Evolutionary conservation across 2,888 invertebrate genomes (phyloP).

Genomic region (Drosophila quinaria): DNA sequence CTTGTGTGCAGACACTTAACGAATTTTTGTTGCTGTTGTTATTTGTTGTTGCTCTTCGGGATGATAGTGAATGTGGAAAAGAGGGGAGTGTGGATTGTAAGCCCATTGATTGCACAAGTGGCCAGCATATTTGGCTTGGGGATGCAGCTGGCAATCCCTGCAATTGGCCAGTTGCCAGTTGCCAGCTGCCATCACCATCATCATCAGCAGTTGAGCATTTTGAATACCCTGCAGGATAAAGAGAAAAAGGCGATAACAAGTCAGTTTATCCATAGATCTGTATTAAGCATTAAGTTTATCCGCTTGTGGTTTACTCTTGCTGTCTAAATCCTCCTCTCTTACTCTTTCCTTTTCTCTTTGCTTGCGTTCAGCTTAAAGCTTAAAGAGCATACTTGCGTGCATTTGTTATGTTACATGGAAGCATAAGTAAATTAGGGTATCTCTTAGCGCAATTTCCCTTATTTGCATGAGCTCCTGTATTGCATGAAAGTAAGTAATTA

Average conservation of each 20-base stretch:
- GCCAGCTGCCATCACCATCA: slow-evolving; percentile 1
- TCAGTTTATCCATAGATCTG: background rate
- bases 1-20: slow-evolving; percentile 58
- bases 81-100: slow-evolving; percentile 20
- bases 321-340: background rate
- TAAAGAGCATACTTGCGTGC: background rate
- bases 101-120: slow-evolving; percentile 62
- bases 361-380: background rate
- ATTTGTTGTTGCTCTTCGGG: slow-evolving; percentile 7
- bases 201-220: slow-evolving; percentile 17
- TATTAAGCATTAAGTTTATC: background rate
- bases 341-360: background rate
- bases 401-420: background rate
- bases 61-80: background rate
- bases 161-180: slow-evolving; percentile 38
- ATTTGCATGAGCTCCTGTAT: slow-evolving; percentile 9
- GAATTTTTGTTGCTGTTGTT: slow-evolving; percentile 34
- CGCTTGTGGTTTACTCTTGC: background rate
- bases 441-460: background rate
- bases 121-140: slow-evolving; percentile 48
- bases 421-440: background rate
- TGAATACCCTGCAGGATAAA: slow-evolving; percentile 6
- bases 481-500: slow-evolving; percentile 65
- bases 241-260: background rate
- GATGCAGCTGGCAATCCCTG: slow-evolving; percentile 8